Percentiles rank a stretch among this genome's conserved stretches.
These are phyloP conservation scores for Drosophila novamexicana DNA, from an alignment of 1,140 invertebrate species.

Conservation along the genomic window DNA sequence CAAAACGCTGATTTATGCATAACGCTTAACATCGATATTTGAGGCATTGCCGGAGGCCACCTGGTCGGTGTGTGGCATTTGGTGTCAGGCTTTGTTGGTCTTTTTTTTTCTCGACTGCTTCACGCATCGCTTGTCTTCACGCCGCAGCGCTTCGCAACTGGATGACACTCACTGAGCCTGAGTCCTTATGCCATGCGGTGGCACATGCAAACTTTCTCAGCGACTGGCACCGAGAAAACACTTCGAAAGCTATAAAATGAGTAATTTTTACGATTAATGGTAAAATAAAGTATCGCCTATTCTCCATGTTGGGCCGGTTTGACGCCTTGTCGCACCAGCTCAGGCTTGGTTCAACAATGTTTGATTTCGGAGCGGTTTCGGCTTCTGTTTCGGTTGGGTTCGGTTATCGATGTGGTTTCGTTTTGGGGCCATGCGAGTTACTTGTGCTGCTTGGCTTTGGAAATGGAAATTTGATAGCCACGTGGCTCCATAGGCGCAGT, in stretches of 20 bases:
- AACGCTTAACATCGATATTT: conserved; percentile 27
- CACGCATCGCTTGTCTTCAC: conserved; percentile 38
- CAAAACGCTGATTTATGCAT: conserved; percentile 49
- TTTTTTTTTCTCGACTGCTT: conserved; percentile 27
- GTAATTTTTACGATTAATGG: conserved; percentile 72
- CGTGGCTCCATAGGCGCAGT: conserved; percentile 18
- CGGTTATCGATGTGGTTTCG: not conserved
- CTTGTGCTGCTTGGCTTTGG: conserved; percentile 20
- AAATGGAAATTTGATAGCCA: conserved; percentile 43
- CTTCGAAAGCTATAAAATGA: conserved; percentile 70
- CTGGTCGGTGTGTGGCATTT: conserved; percentile 34
- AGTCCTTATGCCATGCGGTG: conserved; percentile 5
- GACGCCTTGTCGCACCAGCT: conserved; percentile 16
- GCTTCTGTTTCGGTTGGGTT: conserved; percentile 10
- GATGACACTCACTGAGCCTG: not conserved
- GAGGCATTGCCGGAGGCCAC: conserved; percentile 21
- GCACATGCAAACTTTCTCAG: conserved; percentile 62
- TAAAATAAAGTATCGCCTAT: conserved; percentile 64
- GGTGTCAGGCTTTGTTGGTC: conserved; percentile 23
- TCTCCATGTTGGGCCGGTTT: conserved; percentile 22
- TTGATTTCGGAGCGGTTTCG: conserved; percentile 3
- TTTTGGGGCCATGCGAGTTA: conserved; percentile 11
- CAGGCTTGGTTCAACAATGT: not conserved
- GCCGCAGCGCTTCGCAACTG: conserved; percentile 18
- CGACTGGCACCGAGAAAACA: conserved; percentile 31